Conservation (phyloP, 2,797 vertebrate genomes). For the Moxostoma hubbsi region DNA sequence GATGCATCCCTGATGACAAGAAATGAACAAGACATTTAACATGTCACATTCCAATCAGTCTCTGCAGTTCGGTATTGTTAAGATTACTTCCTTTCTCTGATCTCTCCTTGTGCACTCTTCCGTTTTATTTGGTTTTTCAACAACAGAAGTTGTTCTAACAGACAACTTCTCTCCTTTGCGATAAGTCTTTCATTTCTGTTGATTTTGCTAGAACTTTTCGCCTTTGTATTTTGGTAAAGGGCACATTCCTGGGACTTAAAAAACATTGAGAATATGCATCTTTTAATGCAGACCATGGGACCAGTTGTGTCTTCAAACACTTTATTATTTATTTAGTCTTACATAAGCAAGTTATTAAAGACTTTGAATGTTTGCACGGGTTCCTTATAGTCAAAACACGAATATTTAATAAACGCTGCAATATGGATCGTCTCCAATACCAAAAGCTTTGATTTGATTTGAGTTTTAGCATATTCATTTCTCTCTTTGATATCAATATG, state of each 20-base stretch:
- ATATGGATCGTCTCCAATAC: too few species aligned
- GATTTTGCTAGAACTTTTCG: too few species aligned
- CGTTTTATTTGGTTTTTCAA: constrained; percentile 13
- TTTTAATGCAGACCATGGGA: background rate
- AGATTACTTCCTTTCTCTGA: constrained; percentile 10
- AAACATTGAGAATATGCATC: background rate
- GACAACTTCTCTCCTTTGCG: background rate
- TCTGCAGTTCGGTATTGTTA: background rate
- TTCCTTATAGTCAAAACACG: constrained; percentile 46
- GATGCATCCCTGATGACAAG: background rate
- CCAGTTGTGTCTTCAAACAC: background rate
- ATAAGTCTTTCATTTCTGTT: background rate
- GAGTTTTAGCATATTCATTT: too few species aligned
- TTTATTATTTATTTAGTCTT: constrained; percentile 1
- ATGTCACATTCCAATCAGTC: too few species aligned
- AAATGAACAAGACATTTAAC: constrained; percentile 8
- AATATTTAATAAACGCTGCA: constrained; percentile 17
- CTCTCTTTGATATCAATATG: too few species aligned
- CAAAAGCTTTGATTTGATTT: too few species aligned
- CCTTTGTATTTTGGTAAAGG: background rate
- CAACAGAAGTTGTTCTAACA: background rate
- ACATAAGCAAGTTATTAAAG: constrained; percentile 18
- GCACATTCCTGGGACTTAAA: background rate
- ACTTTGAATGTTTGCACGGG: constrained; percentile 42
- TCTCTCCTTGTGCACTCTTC: background rate